Conservation (phyloP, 1,140 invertebrate species). For the Rhopalosiphum padi region DNA sequence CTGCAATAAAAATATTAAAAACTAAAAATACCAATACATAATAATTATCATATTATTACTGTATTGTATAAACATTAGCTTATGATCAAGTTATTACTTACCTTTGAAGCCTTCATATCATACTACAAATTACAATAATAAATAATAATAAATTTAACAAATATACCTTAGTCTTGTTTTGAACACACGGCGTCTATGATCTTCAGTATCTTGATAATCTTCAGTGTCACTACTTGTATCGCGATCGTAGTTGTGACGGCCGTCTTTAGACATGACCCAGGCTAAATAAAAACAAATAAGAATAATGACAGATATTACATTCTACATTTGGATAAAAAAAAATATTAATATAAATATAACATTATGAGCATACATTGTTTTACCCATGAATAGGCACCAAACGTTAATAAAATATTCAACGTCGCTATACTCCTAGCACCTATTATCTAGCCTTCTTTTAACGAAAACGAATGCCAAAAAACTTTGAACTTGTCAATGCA, state of each 20-base stretch:
- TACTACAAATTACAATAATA: background rate
- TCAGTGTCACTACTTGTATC: slow-evolving; percentile 77
- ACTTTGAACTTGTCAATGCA: background rate
- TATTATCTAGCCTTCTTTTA: background rate
- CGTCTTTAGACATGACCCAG: slow-evolving; percentile 55
- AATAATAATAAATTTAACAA: background rate
- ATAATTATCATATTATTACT: background rate
- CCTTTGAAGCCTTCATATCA: background rate
- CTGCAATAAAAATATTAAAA: slow-evolving; percentile 62
- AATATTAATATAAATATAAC: background rate
- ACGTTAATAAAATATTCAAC: background rate
- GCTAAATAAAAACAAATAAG: slow-evolving; percentile 18
- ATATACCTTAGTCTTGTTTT: slow-evolving; percentile 72
- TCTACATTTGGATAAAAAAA: background rate
- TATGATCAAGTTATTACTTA: background rate
- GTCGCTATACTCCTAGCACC: background rate
- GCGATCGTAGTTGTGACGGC: slow-evolving; percentile 63
- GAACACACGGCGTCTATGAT: slow-evolving; percentile 70
- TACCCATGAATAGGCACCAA: slow-evolving; percentile 49
- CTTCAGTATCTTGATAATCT: slow-evolving; percentile 72
- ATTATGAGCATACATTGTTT: slow-evolving; percentile 17
- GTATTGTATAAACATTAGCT: background rate
- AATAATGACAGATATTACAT: background rate
- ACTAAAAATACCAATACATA: background rate
- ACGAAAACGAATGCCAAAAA: background rate